phyloP scores from a whole-genome alignment of 1,140 invertebrate genomes.

The Caenorhabditis tropicalis region DNA sequence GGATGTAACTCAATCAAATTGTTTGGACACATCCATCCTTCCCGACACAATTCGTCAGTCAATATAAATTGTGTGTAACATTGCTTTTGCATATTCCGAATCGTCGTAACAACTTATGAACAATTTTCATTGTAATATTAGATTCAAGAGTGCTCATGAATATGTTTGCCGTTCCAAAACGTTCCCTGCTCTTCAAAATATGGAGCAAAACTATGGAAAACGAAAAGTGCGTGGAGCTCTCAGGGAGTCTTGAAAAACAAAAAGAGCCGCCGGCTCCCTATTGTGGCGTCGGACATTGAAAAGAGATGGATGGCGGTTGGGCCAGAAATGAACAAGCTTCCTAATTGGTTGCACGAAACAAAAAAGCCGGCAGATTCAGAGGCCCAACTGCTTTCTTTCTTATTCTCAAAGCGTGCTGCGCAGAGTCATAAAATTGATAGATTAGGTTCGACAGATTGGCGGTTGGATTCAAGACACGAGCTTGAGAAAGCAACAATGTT shows the following conservation, averaged over 20 bases:
- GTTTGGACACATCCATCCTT: conserved; percentile 23
- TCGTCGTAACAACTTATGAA: conserved; percentile 42
- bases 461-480: background rate
- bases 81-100: conserved; percentile 33
- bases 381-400: background rate
- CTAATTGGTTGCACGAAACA: conserved; percentile 42
- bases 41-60: conserved; percentile 19
- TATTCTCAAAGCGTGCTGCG: background rate
- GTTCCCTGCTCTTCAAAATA: background rate
- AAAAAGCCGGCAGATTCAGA: conserved; percentile 4
- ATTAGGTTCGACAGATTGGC: conserved; percentile 29
- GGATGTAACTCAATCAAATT: conserved; percentile 38
- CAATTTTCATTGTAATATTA: conserved; percentile 21
- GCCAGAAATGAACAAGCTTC: conserved; percentile 23
- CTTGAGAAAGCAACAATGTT: background rate
- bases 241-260: background rate
- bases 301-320: conserved; percentile 28
- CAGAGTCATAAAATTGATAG: conserved; percentile 42
- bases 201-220: background rate
- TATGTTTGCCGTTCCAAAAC: background rate
- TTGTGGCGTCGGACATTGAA: background rate
- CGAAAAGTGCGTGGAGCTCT: background rate
- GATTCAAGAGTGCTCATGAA: background rate
- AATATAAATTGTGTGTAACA: conserved; percentile 39
- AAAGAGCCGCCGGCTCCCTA: background rate